A percentile compares a stretch with the other conserved stretches of the same genome.
phyloP scores from a whole-genome alignment of 2,888 invertebrate genomes.

The Lycophotia porphyrea region DNA sequence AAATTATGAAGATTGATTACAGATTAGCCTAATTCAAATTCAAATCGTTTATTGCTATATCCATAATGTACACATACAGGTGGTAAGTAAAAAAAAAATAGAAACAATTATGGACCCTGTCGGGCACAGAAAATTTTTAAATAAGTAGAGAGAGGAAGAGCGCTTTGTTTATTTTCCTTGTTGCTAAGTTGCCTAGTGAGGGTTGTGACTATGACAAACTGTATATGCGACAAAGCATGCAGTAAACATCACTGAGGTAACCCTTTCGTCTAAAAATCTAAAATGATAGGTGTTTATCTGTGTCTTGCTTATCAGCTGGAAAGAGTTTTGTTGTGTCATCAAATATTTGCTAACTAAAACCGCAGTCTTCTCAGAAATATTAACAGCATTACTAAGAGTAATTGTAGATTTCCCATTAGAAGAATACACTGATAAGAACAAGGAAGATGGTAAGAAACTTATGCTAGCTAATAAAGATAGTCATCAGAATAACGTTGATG shows the following conservation, averaged over 20 bases:
- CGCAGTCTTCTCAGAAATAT: slow-evolving; percentile 3
- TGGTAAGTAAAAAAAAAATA: too few relatives aligned
- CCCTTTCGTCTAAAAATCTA: background rate
- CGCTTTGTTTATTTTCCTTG: too few relatives aligned
- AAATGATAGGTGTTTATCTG: background rate
- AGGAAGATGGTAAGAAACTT: slow-evolving; percentile 7
- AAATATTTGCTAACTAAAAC: background rate
- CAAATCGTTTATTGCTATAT: too few relatives aligned
- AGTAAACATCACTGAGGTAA: background rate
- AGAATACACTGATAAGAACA: slow-evolving; percentile 10
- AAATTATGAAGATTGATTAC: background rate
- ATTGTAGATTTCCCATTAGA: background rate
- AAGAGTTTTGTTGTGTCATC: background rate
- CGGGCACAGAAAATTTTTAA: too few relatives aligned
- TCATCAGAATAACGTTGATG: slow-evolving; percentile 6
- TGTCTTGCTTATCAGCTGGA: background rate
- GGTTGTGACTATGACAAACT: background rate
- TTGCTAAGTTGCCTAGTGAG: too few relatives aligned
- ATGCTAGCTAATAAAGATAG: slow-evolving; percentile 17
- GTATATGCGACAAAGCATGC: too few relatives aligned
- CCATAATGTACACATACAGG: too few relatives aligned
- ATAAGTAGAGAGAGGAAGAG: too few relatives aligned
- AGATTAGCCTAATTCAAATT: too few relatives aligned
- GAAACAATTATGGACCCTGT: too few relatives aligned
- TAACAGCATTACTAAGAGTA: background rate